phyloP scores from a whole-genome alignment of 2,113 vertebrate species.

The Calyptommatus sinebrachiatus region DNA sequence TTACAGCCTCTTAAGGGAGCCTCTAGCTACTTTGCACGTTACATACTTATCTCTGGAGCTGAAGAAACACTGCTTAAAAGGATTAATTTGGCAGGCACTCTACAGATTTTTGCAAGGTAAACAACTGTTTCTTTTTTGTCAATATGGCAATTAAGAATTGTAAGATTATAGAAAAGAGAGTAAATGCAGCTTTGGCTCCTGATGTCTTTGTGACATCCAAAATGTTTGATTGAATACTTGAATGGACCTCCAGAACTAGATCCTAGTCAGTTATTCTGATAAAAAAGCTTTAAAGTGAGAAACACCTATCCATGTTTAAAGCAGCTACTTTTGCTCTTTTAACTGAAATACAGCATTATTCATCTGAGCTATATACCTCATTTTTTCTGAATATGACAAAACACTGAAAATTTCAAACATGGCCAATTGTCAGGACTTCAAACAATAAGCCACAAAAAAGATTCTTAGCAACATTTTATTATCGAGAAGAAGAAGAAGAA shows the following conservation, averaged over 20 bases:
- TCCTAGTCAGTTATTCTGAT: slow-evolving; percentile 39
- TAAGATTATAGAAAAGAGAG: slow-evolving; percentile 75
- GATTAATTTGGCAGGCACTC: slow-evolving; percentile 77
- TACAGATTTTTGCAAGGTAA: slow-evolving; percentile 76
- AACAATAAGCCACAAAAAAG: no score
- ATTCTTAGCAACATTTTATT: no score
- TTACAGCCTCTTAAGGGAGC: slow-evolving; percentile 57
- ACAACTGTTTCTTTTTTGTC: slow-evolving; percentile 80
- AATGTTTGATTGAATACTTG: slow-evolving; percentile 58
- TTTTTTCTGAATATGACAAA: no score
- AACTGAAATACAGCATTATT: no score
- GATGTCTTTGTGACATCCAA: slow-evolving; percentile 60
- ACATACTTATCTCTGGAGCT: slow-evolving; percentile 64
- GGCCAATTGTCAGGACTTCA: no score
- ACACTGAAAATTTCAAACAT: no score
- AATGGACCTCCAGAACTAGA: slow-evolving; percentile 52
- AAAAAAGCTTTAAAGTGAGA: not conserved
- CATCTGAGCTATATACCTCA: no score
- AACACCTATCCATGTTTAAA: not conserved
- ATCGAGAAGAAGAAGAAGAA: no score
- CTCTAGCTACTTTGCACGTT: slow-evolving; percentile 67
- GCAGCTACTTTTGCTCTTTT: no score
- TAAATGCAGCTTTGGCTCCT: slow-evolving; percentile 69
- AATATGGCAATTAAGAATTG: slow-evolving; percentile 76
- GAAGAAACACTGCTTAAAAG: slow-evolving; percentile 71